Conservation (phyloP, 2,113 vertebrate genomes). For the Proterorhinus semilunaris region DNA sequence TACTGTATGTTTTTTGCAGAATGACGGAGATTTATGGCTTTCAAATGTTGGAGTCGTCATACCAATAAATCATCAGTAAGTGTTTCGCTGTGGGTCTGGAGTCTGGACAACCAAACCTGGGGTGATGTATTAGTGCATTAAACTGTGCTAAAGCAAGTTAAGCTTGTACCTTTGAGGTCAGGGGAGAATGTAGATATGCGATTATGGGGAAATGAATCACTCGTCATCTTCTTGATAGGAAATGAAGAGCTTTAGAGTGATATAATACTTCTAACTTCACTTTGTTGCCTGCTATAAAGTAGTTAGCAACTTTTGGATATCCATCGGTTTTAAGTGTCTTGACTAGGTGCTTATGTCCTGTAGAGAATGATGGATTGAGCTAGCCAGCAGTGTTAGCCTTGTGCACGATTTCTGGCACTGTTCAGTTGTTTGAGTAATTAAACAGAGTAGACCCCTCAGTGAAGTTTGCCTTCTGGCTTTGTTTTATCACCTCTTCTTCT, state of each 20-base stretch:
- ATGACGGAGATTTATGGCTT: conserved; percentile 28
- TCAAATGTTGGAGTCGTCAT: conserved; percentile 41
- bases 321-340: background rate
- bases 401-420: conserved; percentile 57
- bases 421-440: conserved; percentile 70
- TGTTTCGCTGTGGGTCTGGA: conserved; percentile 22
- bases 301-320: background rate
- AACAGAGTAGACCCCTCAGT: conserved; percentile 54
- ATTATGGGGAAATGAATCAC: background rate
- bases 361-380: conserved; percentile 35
- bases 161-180: background rate
- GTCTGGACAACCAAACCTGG: conserved; percentile 23
- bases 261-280: background rate
- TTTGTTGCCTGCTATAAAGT: background rate
- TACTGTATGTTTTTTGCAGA: conserved; percentile 16
- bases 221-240: background rate
- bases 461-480: conserved; percentile 50
- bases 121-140: conserved; percentile 25
- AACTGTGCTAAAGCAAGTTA: background rate
- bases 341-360: background rate
- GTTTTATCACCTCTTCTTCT: conserved; percentile 59
- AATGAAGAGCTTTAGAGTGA: background rate
- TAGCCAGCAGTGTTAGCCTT: conserved; percentile 41
- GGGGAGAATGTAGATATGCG: background rate
- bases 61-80: conserved; percentile 45